A percentile compares a stretch with the other conserved stretches of the same genome.
phyloP scores from a whole-genome alignment of 2,797 vertebrate genomes.

The Phrynocephalus guinanensis region DNA sequence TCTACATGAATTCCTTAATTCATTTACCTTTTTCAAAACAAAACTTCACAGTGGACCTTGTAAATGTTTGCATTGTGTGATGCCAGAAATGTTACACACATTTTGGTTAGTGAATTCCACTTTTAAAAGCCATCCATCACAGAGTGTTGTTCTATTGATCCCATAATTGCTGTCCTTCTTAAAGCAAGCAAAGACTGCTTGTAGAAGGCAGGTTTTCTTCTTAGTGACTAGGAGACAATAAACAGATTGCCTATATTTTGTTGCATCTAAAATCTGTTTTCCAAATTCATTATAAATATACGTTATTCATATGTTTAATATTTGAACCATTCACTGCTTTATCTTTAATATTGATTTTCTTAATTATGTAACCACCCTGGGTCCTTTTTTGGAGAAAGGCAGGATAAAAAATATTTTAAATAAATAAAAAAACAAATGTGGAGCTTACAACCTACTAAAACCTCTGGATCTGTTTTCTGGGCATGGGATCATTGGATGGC shows the following conservation, averaged over 20 bases:
- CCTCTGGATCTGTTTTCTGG: too few relatives aligned
- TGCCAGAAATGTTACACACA: not conserved
- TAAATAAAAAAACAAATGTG: not conserved
- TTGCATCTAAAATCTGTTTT: too few relatives aligned
- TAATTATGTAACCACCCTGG: too few relatives aligned
- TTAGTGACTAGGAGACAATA: too few relatives aligned
- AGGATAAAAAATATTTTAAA: too few relatives aligned
- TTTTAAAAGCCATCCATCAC: not conserved
- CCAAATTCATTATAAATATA: too few relatives aligned
- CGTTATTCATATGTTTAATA: too few relatives aligned
- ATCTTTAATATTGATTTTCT: too few relatives aligned
- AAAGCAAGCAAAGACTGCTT: not conserved
- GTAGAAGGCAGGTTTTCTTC: not conserved
- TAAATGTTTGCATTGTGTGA: not conserved
- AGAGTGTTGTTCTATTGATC: not conserved
- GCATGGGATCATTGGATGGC: not conserved
- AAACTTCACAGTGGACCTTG: not conserved
- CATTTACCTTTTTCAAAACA: not conserved
- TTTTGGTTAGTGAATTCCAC: not conserved
- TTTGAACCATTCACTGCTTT: too few relatives aligned
- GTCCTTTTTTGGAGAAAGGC: too few relatives aligned
- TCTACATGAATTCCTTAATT: not conserved
- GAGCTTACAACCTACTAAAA: not conserved
- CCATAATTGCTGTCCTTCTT: not conserved
- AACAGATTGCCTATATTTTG: too few relatives aligned